Base-by-base conservation (phyloP, 2,888 invertebrate genomes). In the Strigamia transsilvanica region DNA sequence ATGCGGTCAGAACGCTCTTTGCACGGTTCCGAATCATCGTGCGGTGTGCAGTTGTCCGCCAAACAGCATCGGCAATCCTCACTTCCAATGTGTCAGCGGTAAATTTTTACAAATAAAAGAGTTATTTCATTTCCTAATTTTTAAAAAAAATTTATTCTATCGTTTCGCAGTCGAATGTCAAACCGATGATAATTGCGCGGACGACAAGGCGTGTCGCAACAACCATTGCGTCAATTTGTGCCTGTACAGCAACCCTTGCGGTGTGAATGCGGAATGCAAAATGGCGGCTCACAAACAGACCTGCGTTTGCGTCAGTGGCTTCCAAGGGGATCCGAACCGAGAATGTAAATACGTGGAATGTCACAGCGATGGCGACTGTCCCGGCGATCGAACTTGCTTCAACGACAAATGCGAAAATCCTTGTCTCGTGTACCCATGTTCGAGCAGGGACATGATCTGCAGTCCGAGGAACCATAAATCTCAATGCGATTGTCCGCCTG, bases 151-250 rank as follows among this genome's bases (percentile, higher is more conserved):
- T 27, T 78, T 2, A 32, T 78, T 78, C 21, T 80, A 46, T 13
- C 2, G 2, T 27, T 86, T 88, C 89, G 82, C 87, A 95, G 95
- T 94, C 80, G 94, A 95, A 89, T 95, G 96, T 87, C 92, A 92
- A 85, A 88, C 91, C 3, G 93, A 96, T 86, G 89, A 91, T 32
- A 92, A 96, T 84, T 97, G 97, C 89, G 94, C 95, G n/a, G 94
- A 93, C 87, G 93, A 96, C 86, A 94, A 94, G 88, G 91, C 91
- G 46, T 96, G 96, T 86, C 90, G 93, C 79, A 93, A 93, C 85
- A 91, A 92, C 84, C 94, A 94, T 86, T 96, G 96, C 86, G 90
- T 94, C 82, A 93, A 94, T 86, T 95, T 96, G 0, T 96, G 96
- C 86, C 15, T 73, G 23, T 80, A 84, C 9, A 84, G 84, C 78